Base-by-base conservation (phyloP, 1,140 invertebrate species). In the Protaetia brevitarsis region DNA sequence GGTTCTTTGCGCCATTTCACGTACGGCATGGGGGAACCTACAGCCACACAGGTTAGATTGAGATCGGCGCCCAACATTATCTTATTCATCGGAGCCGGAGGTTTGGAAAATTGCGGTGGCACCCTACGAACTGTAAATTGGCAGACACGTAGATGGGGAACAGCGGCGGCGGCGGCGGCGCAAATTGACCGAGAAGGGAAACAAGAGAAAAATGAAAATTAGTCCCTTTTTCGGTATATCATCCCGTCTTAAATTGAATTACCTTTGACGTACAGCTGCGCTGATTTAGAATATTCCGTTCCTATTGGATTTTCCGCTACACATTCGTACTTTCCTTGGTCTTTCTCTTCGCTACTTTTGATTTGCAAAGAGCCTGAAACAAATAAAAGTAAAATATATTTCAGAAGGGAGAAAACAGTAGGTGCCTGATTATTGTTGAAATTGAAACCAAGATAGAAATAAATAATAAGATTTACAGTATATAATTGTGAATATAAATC, bases 21-120 rank as follows among this genome's bases (percentile, higher is more conserved):
- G 72, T 88, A 90, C 0, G 97, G 97, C 95, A 98, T 97, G 0
- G 97, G 97, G 0, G 96, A 94, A 0, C 97, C 97, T 5, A 94
- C 90, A 11, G 96, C 97, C 10, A 98, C 94, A 78, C 97, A 99
- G 36, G 95, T 96, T 51, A 99, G 81, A 78, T 97, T 98, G 51
- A 98, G 81, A 73, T 89, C 89, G 0, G 89, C 88, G 5, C 95
- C 95, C 11, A 95, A 82, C 87, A 93, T 93, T 26, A 99, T 95
- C 77, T 97, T 93, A 60, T 87, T 90, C 19, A 89, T 77, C 7
- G 86, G 76, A 26, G 93, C 89, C 13, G 96, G 95, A 36, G 90
- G 92, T 37, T 94, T 92, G 2, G 96, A 94, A 82, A 99, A 99
- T 72, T 92, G 91, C 0, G 97, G 97, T 3, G 95, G 86, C 1